phyloP scores from a whole-genome alignment of 2,888 invertebrate genomes.

The Drosophila algonquin region DNA sequence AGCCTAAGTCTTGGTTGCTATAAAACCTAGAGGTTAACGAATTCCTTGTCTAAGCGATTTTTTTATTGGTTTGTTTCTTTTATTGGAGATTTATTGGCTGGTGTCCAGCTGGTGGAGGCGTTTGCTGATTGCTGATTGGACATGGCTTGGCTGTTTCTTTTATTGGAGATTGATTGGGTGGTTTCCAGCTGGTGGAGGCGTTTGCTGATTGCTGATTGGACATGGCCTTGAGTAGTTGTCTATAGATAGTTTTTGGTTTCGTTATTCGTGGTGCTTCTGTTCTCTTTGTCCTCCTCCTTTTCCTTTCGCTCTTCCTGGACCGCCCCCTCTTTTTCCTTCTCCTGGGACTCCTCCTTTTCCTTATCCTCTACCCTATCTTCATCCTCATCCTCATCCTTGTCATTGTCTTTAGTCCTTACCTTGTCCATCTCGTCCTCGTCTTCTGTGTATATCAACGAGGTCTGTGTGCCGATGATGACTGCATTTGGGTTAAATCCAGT shows the following conservation, averaged over 20 bases:
- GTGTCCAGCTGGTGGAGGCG: neutral
- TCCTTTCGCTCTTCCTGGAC: neutral
- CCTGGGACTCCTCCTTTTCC: constrained; percentile 40
- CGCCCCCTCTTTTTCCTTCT: no score
- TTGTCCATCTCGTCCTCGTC: constrained; percentile 1
- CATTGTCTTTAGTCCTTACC: neutral
- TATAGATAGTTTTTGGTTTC: constrained; percentile 70
- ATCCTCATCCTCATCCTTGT: constrained; percentile 2
- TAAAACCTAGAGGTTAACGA: constrained; percentile 54
- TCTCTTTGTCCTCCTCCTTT: constrained; percentile 27
- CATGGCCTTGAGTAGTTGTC: constrained; percentile 26
- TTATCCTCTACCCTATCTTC: constrained; percentile 32
- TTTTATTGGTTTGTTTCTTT: constrained; percentile 39
- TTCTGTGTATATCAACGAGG: neutral
- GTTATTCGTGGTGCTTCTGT: constrained; percentile 37
- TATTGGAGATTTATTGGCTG: constrained; percentile 37
- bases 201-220: constrained; percentile 4
- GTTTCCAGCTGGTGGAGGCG: constrained; percentile 3
- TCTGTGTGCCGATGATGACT: constrained; percentile 1
- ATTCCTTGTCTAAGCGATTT: constrained; percentile 32
- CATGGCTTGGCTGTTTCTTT: no score
- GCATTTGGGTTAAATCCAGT: neutral
- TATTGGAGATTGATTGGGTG: constrained; percentile 25
- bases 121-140: no score
- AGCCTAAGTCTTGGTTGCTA: constrained; percentile 64